Evolutionary conservation across 2,888 invertebrate species (phyloP).

Genomic region (Allacma fusca): DNA sequence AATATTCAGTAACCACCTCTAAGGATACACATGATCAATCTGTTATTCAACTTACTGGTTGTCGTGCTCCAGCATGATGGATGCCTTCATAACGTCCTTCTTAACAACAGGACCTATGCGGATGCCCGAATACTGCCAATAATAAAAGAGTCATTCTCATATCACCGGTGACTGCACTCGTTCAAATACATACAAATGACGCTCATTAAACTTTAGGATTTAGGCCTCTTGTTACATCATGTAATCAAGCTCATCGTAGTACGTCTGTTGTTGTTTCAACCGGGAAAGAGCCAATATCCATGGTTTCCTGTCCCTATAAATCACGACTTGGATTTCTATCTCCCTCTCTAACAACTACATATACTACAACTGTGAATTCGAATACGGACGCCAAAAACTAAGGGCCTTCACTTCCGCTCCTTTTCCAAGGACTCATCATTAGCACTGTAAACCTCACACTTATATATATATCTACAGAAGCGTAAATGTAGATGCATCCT

Average conservation of each 20-base stretch:
- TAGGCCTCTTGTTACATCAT: conserved; percentile 11
- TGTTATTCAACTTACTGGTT: conserved; percentile 76
- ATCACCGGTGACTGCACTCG: conserved; percentile 19
- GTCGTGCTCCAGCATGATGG: conserved; percentile 99
- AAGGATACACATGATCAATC: neutral
- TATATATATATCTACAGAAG: no score
- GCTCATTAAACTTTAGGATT: conserved; percentile 22
- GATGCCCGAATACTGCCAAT: conserved; percentile 88
- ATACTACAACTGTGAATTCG: conserved; percentile 9
- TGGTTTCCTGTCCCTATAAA: conserved; percentile 46
- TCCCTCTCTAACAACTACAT: neutral
- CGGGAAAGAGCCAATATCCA: conserved; percentile 29
- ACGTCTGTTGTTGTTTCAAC: conserved; percentile 27
- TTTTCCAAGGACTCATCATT: conserved; percentile 42
- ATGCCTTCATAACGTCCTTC: conserved; percentile 99
- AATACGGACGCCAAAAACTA: conserved; percentile 28
- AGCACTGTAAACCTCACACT: conserved; percentile 8
- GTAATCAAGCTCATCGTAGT: conserved; percentile 25
- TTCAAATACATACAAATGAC: neutral
- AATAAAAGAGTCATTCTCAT: conserved; percentile 64
- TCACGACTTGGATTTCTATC: conserved; percentile 38
- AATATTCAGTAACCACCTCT: no score
- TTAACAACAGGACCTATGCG: conserved; percentile 99
- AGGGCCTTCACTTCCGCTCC: conserved; percentile 49
- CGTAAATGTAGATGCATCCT: neutral